Evolutionary conservation across 1,140 invertebrate species (phyloP).

Genomic region (Lerema accius): DNA sequence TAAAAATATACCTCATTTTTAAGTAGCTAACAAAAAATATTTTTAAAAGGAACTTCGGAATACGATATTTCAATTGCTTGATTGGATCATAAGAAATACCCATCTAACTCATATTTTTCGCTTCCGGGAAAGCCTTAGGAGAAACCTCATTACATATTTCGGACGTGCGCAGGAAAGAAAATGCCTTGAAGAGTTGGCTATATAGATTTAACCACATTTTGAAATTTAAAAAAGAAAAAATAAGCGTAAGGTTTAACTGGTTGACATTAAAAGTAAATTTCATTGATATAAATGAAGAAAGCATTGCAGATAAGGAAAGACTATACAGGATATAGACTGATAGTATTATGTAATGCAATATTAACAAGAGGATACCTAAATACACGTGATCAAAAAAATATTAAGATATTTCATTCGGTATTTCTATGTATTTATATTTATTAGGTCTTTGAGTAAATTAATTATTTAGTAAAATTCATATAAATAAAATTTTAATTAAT

Average conservation of each 20-base stretch:
- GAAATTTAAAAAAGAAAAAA: no score
- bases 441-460: no score
- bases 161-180: constrained; percentile 2
- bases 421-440: no score
- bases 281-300: no score
- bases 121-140: background rate
- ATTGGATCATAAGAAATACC: background rate
- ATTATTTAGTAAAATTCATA: no score
- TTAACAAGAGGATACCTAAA: background rate
- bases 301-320: no score
- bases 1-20: background rate
- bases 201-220: background rate
- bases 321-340: no score
- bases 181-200: background rate
- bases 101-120: background rate
- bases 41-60: background rate
- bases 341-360: background rate
- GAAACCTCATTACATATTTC: constrained; percentile 4
- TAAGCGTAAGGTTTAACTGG: no score
- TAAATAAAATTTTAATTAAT: no score
- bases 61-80: background rate
- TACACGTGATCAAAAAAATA: background rate
- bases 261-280: no score
- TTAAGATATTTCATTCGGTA: no score
- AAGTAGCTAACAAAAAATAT: background rate